phyloP scores from a whole-genome alignment of 1,140 invertebrate species.

The Drosophila ironensis region DNA sequence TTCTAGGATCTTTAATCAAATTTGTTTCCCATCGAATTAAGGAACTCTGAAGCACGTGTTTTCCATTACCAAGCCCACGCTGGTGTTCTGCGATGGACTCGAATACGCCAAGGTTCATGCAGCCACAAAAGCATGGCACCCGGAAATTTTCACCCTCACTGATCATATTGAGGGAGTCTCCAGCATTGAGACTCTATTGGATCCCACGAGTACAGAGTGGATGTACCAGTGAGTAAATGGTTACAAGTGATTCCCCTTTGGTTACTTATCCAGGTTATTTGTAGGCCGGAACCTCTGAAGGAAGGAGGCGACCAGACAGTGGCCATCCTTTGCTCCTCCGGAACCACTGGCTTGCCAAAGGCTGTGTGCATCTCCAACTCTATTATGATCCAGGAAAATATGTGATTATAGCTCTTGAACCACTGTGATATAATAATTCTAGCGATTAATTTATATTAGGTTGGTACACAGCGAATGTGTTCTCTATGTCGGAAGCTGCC shows the following conservation, averaged over 20 bases:
- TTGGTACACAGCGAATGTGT: constrained; percentile 52
- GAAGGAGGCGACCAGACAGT: constrained; percentile 62
- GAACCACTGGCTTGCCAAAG: constrained; percentile 91
- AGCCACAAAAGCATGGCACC: constrained; percentile 51
- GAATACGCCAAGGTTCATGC: constrained; percentile 61
- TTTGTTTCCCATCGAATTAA: neutral
- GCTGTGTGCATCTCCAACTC: constrained; percentile 88
- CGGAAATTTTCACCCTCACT: constrained; percentile 58
- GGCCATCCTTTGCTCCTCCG: constrained; percentile 84
- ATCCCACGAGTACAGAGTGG: constrained; percentile 51
- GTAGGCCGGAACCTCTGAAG: constrained; percentile 56
- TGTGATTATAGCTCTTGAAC: constrained; percentile 12
- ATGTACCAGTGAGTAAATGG: constrained; percentile 55
- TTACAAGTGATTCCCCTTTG: too few relatives aligned
- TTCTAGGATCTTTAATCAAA: too few relatives aligned
- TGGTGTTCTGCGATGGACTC: constrained; percentile 69
- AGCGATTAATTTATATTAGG: neutral
- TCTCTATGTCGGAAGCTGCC: constrained; percentile 48
- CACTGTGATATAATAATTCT: neutral
- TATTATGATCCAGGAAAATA: constrained; percentile 49
- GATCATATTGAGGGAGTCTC: constrained; percentile 50
- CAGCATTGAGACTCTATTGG: constrained; percentile 58
- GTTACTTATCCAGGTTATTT: too few relatives aligned
- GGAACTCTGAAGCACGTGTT: constrained; percentile 59
- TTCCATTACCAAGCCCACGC: constrained; percentile 53